These are phyloP conservation scores for Pangasius macronema DNA, from an alignment of 2,797 vertebrate species.

Conservation along the genomic window DNA sequence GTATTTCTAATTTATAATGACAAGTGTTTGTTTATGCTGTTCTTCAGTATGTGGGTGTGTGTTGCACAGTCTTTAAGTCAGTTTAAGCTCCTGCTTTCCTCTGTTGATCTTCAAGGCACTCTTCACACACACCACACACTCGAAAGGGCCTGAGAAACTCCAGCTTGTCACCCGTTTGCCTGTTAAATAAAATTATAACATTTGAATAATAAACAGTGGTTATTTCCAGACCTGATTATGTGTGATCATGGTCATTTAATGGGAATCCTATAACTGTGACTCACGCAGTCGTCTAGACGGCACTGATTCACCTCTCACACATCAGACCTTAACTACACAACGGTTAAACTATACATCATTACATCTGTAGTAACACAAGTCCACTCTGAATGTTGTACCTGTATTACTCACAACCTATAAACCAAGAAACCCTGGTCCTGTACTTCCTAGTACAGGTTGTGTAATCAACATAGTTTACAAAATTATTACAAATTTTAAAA, in stretches of 20 bases:
- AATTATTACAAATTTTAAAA: background rate
- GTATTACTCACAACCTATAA: background rate
- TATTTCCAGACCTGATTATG: constrained; percentile 65
- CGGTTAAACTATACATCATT: background rate
- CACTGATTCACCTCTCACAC: constrained; percentile 21
- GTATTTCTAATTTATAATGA: constrained; percentile 97
- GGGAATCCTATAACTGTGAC: background rate
- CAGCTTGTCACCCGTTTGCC: constrained; percentile 67
- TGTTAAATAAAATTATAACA: constrained; percentile 77
- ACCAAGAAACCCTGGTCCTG: too few relatives aligned
- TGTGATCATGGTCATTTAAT: constrained; percentile 33
- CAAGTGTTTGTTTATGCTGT: constrained; percentile 87
- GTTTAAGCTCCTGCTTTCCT: constrained; percentile 20
- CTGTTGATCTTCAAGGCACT: constrained; percentile 43
- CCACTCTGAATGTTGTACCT: too few relatives aligned
- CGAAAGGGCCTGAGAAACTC: constrained; percentile 66
- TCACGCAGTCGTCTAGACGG: constrained; percentile 25
- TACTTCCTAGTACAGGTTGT: background rate
- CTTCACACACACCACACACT: background rate
- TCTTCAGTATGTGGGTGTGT: constrained; percentile 65
- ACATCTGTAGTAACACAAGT: background rate
- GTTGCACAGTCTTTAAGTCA: constrained; percentile 59
- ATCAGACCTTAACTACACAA: background rate
- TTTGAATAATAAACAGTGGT: constrained; percentile 78
- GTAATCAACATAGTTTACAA: background rate